phyloP scores from a whole-genome alignment of 2,113 vertebrate species.

The Aramus guarauna region DNA sequence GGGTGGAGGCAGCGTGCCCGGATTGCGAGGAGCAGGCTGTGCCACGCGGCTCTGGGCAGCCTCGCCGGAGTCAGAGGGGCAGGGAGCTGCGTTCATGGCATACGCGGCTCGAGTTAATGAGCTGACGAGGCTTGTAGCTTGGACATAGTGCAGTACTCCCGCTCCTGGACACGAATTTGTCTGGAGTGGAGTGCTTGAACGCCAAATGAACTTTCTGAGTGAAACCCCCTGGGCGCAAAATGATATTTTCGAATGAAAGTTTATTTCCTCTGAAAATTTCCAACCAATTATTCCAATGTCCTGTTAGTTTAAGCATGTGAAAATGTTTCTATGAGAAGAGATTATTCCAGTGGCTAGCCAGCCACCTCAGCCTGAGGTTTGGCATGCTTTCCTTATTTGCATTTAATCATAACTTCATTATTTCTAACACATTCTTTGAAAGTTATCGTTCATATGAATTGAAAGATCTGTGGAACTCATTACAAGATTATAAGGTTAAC shows the following conservation, averaged over 20 bases:
- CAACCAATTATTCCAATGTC: not conserved
- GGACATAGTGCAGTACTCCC: not conserved
- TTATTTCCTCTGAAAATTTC: conserved; percentile 4
- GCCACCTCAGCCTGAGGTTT: not conserved
- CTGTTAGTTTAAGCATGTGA: not conserved
- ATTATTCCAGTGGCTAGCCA: not conserved
- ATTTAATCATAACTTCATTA: not conserved
- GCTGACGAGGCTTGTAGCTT: not conserved
- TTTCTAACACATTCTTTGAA: conserved; percentile 1
- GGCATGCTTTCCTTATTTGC: not conserved
- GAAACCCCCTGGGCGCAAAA: not conserved
- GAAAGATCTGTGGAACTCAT: not conserved
- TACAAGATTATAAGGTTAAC: not conserved
- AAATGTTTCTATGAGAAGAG: not conserved
- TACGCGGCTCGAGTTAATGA: not conserved
- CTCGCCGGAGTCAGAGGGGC: not conserved
- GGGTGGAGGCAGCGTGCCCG: rapidly evolving
- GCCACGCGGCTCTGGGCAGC: not conserved
- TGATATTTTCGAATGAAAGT: not conserved
- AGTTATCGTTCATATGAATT: not conserved
- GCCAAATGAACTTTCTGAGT: not conserved
- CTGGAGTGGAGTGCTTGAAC: not conserved
- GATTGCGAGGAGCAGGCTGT: not conserved
- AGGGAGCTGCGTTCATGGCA: not conserved
- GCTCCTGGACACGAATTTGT: not conserved